Conservation (phyloP, 2,113 vertebrate species). For the Tenrec ecaudatus region DNA sequence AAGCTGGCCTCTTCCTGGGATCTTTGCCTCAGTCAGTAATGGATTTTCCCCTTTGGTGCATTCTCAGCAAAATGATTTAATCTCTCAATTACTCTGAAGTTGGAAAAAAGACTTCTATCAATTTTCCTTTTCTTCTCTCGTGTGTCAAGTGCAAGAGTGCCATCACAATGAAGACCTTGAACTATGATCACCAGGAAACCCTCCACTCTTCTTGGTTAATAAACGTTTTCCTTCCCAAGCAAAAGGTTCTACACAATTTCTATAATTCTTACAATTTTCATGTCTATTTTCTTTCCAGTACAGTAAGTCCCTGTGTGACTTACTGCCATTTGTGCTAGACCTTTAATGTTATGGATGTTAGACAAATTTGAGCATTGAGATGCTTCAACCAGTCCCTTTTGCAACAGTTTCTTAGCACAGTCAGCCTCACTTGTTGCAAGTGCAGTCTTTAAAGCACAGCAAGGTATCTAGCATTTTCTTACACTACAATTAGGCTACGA, state of each 20-base stretch:
- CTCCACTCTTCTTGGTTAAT: background rate
- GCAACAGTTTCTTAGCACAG: too few relatives aligned
- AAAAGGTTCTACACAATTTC: background rate
- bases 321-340: too few relatives aligned
- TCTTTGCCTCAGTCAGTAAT: slow-evolving; percentile 17
- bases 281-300: background rate
- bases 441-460: too few relatives aligned
- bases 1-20: slow-evolving; percentile 61
- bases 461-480: too few relatives aligned
- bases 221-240: background rate
- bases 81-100: slow-evolving; percentile 48
- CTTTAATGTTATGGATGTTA: too few relatives aligned
- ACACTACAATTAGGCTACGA: too few relatives aligned
- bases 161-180: slow-evolving; percentile 17
- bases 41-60: slow-evolving; percentile 49
- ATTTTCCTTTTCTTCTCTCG: background rate
- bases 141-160: slow-evolving; percentile 62
- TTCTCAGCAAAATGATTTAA: slow-evolving; percentile 67
- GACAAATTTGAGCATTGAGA: too few relatives aligned
- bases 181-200: background rate
- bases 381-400: too few relatives aligned
- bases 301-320: too few relatives aligned
- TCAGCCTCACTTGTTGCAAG: too few relatives aligned
- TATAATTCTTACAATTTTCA: background rate
- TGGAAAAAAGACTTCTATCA: slow-evolving; percentile 47